Percentiles rank a stretch among this genome's conserved stretches.
These are phyloP conservation scores for Amphiduros pacificus DNA, from an alignment of 2,888 invertebrate species.

Conservation along the genomic window DNA sequence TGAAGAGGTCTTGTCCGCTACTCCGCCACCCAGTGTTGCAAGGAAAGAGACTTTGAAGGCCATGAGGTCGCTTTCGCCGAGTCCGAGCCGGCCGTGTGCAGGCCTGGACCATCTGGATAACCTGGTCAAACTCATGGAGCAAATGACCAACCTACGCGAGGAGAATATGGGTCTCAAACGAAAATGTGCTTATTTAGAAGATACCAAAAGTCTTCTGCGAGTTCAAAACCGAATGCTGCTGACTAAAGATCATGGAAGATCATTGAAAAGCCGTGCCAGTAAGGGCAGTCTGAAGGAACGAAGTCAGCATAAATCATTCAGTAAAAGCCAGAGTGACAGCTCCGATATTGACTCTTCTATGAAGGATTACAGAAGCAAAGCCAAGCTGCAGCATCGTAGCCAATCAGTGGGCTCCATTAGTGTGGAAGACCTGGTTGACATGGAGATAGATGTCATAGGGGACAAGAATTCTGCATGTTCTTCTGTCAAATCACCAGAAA, in stretches of 20 bases:
- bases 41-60: neutral
- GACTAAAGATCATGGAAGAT: too few relatives aligned
- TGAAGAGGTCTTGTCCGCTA: neutral
- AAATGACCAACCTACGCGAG: slow-evolving; percentile 72
- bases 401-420: slow-evolving; percentile 70
- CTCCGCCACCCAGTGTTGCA: neutral
- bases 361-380: slow-evolving; percentile 43
- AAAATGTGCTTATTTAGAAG: slow-evolving; percentile 73
- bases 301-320: neutral
- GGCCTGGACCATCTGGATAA: slow-evolving; percentile 78
- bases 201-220: slow-evolving; percentile 66
- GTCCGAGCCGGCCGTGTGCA: neutral
- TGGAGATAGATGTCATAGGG: slow-evolving; percentile 4
- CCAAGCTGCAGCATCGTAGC: slow-evolving; percentile 64
- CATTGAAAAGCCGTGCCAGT: too few relatives aligned
- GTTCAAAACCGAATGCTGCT: slow-evolving; percentile 17
- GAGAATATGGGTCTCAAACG: slow-evolving; percentile 72
- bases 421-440: slow-evolving; percentile 52
- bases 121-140: slow-evolving; percentile 76
- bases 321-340: slow-evolving; percentile 15
- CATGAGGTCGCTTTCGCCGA: neutral
- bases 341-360: slow-evolving; percentile 55
- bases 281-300: neutral
- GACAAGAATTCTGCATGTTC: neutral
- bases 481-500: neutral